Evolutionary conservation across 1,140 invertebrate species (phyloP), one percentile per base, ranked within the genome.

Genomic region (Zaprionus capensis): DNA sequence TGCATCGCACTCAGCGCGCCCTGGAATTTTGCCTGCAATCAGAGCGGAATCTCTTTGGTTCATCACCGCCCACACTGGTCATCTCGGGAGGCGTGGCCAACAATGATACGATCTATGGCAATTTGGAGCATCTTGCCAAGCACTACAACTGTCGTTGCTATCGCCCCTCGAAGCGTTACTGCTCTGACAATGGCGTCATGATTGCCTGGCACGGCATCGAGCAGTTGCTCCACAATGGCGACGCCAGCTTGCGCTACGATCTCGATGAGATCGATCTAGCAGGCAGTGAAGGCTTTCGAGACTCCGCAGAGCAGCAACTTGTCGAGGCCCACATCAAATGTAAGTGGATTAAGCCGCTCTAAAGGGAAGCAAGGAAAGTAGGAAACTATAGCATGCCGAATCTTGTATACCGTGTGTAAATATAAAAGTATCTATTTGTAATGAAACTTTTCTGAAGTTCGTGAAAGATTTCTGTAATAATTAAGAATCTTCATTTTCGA

Each of bases 111-210:
- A 96, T 99, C 17, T 95, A 95, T 56, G 93, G 94, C 70, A 94
- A 95, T 62, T 92, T 99, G 5, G 79, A 94, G 82, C 92, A 95
- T 68, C 81, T 99, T 53, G 97, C 97, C 87, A 74, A 94, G 5
- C 93, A 96, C 70, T 94, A 95, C 77, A 94, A 94, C 26, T 98
- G 96, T 81, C 94, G 94, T 80, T 94, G 96, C 20, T 94, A 94
- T 51, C 94, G 96, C 76, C 98, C 98, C 20, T 96, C 97, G 15
- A 95, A 96, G n/a, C 94, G 95, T 86, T 94, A 99, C 1, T 99
- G 99, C 91, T 98, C 97, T 4, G 99, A 99, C 92, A 99, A 99
- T 95, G 99, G 98, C 20, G 94, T 99, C n/a, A 99, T 99, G 99
- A 98, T 99, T 78, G 99, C 99, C 22, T 99, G 99, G 99, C 99